A percentile compares a stretch with the other conserved stretches of the same genome.
These are phyloP conservation scores for Nycticebus coucang DNA, from an alignment of 2,113 vertebrate genomes.

Conservation along the genomic window DNA sequence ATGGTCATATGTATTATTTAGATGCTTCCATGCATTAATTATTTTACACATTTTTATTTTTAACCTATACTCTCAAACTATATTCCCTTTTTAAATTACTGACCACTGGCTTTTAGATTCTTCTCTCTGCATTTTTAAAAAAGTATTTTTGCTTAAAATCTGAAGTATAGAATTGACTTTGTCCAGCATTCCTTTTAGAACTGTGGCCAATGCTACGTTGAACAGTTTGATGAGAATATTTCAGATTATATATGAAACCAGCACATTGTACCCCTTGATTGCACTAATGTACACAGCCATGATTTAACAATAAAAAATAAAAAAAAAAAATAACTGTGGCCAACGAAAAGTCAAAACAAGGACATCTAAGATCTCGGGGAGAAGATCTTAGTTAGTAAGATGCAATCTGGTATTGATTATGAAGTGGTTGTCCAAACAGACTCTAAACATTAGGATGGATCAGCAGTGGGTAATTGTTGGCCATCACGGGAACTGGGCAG, in stretches of 20 bases:
- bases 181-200: not conserved
- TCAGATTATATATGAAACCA: no score
- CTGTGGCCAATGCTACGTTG: not conserved
- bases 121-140: constrained; percentile 1
- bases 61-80: not conserved
- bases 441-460: not conserved
- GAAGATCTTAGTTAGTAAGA: not conserved
- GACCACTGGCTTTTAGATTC: not conserved
- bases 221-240: no score
- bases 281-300: no score
- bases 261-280: no score
- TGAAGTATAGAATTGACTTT: not conserved
- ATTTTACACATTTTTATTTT: constrained; percentile 33
- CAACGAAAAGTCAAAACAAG: not conserved
- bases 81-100: constrained; percentile 31
- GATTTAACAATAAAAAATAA: no score
- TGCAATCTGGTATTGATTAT: not conserved
- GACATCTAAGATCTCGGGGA: not conserved
- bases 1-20: constrained; percentile 5
- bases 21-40: not conserved
- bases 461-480: not conserved
- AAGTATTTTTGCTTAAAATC: not conserved
- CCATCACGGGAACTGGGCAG: not conserved
- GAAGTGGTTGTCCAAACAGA: not conserved
- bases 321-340: no score